Evolutionary conservation across 2,797 vertebrate species (phyloP).

Genomic region (Tragopan temminckii): DNA sequence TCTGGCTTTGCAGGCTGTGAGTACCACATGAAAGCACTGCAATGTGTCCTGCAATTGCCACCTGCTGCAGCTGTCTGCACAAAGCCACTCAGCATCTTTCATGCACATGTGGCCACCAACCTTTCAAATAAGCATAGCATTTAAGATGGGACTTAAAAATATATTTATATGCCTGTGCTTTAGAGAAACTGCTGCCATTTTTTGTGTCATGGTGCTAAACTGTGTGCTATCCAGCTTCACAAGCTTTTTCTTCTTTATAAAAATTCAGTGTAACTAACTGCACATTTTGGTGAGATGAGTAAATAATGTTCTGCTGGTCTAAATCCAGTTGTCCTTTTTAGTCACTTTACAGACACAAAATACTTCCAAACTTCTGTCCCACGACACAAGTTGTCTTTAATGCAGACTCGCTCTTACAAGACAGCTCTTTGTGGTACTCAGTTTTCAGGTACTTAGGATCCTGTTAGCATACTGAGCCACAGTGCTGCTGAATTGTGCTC

Average conservation of each 20-base stretch:
- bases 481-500: not conserved
- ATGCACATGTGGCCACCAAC: not conserved
- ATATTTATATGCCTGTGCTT: not conserved
- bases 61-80: not conserved
- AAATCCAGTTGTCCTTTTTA: not conserved
- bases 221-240: not conserved
- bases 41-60: not conserved
- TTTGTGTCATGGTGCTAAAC: not conserved
- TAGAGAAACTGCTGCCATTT: not conserved
- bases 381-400: not conserved
- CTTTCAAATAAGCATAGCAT: not conserved
- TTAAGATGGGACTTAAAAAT: not conserved
- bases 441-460: not conserved
- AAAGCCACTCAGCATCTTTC: not conserved
- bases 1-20: conserved; percentile 22
- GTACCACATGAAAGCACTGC: not conserved
- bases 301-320: not conserved
- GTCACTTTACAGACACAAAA: not conserved
- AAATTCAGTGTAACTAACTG: not conserved
- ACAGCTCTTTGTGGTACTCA: not conserved
- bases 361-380: not conserved
- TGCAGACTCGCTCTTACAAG: not conserved
- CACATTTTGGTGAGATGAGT: not conserved
- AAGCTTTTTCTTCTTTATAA: not conserved
- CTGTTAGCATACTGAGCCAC: not conserved